A percentile compares a stretch with the other conserved stretches of the same genome.
Evolutionary conservation across 2,888 invertebrate genomes (phyloP).

Genomic region (Diploptera punctata): DNA sequence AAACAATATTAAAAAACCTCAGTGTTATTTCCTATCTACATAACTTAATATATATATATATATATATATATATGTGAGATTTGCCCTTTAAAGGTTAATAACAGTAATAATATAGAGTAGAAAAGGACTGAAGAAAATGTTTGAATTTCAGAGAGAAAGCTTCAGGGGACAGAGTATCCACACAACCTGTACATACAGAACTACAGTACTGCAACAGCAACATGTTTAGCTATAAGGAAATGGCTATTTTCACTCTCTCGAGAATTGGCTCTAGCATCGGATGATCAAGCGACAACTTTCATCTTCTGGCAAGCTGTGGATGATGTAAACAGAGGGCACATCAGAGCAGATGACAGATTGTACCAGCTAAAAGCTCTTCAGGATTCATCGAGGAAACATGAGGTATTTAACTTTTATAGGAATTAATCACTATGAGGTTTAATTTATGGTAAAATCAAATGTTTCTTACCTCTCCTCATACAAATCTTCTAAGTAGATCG

Average conservation of each 20-base stretch:
- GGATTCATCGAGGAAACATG: slow-evolving; percentile 83
- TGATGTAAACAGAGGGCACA: slow-evolving; percentile 93
- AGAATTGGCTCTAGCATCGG: slow-evolving; percentile 68
- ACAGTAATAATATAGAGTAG: too few species aligned
- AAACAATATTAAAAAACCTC: too few species aligned
- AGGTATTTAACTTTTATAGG: too few species aligned
- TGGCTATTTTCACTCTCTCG: slow-evolving; percentile 84
- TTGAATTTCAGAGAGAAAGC: slow-evolving; percentile 82
- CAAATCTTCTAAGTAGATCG: too few species aligned
- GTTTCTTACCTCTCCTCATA: too few species aligned
- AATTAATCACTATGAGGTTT: too few species aligned
- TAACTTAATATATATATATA: too few species aligned
- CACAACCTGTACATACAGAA: slow-evolving; percentile 99
- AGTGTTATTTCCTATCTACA: too few species aligned
- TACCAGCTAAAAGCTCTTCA: slow-evolving; percentile 97
- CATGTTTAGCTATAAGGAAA: slow-evolving; percentile 87
- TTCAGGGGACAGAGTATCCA: slow-evolving; percentile 93
- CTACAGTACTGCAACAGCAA: slow-evolving; percentile 96
- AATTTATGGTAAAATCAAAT: too few species aligned
- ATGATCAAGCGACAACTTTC: slow-evolving; percentile 78
- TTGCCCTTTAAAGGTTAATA: too few species aligned
- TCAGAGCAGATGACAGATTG: slow-evolving; percentile 86
- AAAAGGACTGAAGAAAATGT: too few species aligned
- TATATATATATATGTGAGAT: too few species aligned
- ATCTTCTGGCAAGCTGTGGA: slow-evolving; percentile 95